Conservation (phyloP, 2,888 invertebrate species). For the Gonocerus acuteangulatus region DNA sequence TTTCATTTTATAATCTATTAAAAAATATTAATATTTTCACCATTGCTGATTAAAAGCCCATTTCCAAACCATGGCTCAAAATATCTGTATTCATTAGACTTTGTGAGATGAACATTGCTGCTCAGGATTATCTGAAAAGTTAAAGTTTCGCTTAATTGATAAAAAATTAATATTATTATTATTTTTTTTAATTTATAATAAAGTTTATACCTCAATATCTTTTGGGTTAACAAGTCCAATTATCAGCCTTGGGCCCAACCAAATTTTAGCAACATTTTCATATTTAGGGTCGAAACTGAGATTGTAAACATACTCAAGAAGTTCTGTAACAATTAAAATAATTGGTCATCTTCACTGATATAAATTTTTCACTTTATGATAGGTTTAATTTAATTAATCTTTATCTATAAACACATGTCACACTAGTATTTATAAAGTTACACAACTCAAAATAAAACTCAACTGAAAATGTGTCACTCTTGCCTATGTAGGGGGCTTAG, state of each 20-base stretch:
- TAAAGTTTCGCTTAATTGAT: not conserved
- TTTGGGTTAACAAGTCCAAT: constrained; percentile 30
- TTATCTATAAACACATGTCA: too few species aligned
- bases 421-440: too few species aligned
- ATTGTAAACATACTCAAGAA: constrained; percentile 24
- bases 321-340: constrained; percentile 25
- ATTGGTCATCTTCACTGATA: too few species aligned
- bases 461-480: too few species aligned
- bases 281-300: constrained; percentile 26
- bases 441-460: too few species aligned
- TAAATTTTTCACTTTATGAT: too few species aligned
- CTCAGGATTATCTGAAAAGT: constrained; percentile 40
- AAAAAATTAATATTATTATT: not conserved
- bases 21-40: constrained; percentile 36
- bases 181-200: not conserved
- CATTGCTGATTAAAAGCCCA: constrained; percentile 44
- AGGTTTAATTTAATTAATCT: too few species aligned
- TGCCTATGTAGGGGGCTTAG: too few species aligned
- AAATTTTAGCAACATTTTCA: constrained; percentile 31
- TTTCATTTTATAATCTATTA: not conserved
- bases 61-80: constrained; percentile 45
- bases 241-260: constrained; percentile 30
- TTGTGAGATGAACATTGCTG: constrained; percentile 43
- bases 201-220: constrained; percentile 31
- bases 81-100: constrained; percentile 43